Percentiles rank a stretch among this genome's conserved stretches.
These are phyloP conservation scores for Limenitis camilla DNA, from an alignment of 2,888 invertebrate genomes.

Conservation along the genomic window DNA sequence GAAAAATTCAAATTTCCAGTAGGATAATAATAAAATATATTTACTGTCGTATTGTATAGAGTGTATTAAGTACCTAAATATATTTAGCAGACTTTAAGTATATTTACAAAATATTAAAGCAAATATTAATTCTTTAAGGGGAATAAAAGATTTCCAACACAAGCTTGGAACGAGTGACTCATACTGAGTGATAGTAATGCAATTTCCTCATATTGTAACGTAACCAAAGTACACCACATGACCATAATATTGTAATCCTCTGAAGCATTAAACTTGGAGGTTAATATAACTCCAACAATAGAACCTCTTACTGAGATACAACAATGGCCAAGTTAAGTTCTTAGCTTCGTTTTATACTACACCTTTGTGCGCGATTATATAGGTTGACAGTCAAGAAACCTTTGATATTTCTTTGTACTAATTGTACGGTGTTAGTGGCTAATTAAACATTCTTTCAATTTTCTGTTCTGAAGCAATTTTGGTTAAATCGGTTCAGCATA, in stretches of 20 bases:
- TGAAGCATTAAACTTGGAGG: constrained; percentile 60
- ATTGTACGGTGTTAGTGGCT: not conserved
- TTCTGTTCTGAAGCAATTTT: no score
- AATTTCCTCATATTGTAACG: not conserved
- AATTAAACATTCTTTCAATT: no score
- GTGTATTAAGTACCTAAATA: no score
- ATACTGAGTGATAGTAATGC: no score
- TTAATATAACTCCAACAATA: constrained; percentile 69
- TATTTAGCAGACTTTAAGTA: no score
- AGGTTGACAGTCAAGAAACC: not conserved
- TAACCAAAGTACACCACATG: not conserved
- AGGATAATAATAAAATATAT: no score
- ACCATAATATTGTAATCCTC: constrained; percentile 9
- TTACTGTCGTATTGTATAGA: no score
- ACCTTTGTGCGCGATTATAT: constrained; percentile 32
- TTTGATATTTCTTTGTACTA: not conserved
- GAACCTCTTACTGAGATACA: constrained; percentile 52
- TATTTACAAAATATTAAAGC: no score
- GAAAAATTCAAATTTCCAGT: no score
- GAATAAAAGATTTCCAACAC: not conserved
- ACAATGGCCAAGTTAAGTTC: constrained; percentile 62
- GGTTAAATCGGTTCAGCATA: no score
- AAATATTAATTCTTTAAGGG: no score
- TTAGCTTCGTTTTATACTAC: constrained; percentile 48
- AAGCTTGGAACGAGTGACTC: no score